A percentile compares a stretch with the other conserved stretches of the same genome.
These are phyloP conservation scores for Protaetia brevitarsis DNA, from an alignment of 1,140 invertebrate species.

Conservation along the genomic window DNA sequence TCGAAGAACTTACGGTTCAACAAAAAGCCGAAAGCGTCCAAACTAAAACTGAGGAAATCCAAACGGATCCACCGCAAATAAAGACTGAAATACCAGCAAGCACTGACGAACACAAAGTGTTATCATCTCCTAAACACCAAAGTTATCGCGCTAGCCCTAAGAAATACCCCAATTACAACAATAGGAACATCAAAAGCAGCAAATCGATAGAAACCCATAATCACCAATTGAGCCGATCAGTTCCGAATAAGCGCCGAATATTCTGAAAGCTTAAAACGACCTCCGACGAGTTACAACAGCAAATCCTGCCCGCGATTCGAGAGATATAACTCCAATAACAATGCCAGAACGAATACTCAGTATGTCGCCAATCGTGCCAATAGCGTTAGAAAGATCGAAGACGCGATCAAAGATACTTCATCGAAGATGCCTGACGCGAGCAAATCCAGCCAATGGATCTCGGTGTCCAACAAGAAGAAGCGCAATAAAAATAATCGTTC, in stretches of 20 bases:
- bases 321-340: neutral
- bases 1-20: neutral
- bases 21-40: neutral
- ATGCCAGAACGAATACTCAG: neutral
- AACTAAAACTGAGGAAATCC: neutral
- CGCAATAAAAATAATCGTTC: slow-evolving; percentile 35
- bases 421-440: slow-evolving; percentile 24
- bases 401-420: slow-evolving; percentile 16
- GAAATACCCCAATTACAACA: neutral
- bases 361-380: neutral
- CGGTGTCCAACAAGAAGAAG: slow-evolving; percentile 45
- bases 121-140: neutral
- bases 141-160: neutral
- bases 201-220: neutral
- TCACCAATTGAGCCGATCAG: neutral
- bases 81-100: neutral
- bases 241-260: slow-evolving; percentile 24
- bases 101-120: slow-evolving; percentile 12
- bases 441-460: slow-evolving; percentile 43
- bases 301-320: neutral
- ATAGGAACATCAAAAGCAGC: neutral
- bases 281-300: slow-evolving; percentile 9
- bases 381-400: neutral
- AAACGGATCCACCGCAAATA: neutral
- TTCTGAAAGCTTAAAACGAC: slow-evolving; percentile 30